phyloP scores from a whole-genome alignment of 1,140 invertebrate species.

The Diachasmimorpha longicaudata region DNA sequence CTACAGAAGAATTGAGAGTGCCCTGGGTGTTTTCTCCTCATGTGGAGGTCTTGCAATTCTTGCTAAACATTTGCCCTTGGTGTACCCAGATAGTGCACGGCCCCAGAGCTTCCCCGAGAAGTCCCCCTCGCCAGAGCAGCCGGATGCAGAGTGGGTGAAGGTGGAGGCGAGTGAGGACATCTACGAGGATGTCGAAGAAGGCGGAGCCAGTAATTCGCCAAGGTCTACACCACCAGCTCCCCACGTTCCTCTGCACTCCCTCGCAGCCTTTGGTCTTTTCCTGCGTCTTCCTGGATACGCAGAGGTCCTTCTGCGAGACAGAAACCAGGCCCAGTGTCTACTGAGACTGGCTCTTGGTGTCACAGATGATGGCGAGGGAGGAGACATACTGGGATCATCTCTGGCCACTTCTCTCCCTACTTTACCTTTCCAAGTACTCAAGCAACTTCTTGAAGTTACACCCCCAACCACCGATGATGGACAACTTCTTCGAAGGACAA shows the following conservation, averaged over 20 bases:
- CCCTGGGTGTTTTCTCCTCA: slow-evolving; percentile 82
- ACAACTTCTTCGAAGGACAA: slow-evolving; percentile 75
- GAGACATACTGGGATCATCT: slow-evolving; percentile 78
- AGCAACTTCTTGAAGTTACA: slow-evolving; percentile 78
- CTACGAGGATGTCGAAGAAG: slow-evolving; percentile 71
- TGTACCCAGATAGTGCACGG: slow-evolving; percentile 79
- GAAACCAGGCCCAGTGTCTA: slow-evolving; percentile 83
- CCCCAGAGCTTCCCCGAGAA: slow-evolving; percentile 62
- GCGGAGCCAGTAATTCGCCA: slow-evolving; percentile 45
- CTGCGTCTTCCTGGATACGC: slow-evolving; percentile 88
- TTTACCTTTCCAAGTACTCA: slow-evolving; percentile 85
- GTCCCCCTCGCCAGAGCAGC: slow-evolving; percentile 60
- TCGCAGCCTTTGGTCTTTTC: slow-evolving; percentile 89
- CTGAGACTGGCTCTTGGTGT: slow-evolving; percentile 86
- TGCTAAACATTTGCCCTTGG: slow-evolving; percentile 83
- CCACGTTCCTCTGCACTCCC: slow-evolving; percentile 84
- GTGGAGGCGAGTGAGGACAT: slow-evolving; percentile 74
- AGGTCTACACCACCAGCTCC: slow-evolving; percentile 56
- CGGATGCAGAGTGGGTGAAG: slow-evolving; percentile 81
- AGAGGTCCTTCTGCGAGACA: slow-evolving; percentile 82
- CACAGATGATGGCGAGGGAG: slow-evolving; percentile 88
- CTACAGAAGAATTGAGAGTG: slow-evolving; percentile 65
- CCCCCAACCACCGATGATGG: slow-evolving; percentile 84
- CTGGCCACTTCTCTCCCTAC: slow-evolving; percentile 81
- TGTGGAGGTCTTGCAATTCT: slow-evolving; percentile 86